These are phyloP conservation scores for Tragelaphus scriptus DNA, from an alignment of 2,113 vertebrate species.

Conservation along the genomic window DNA sequence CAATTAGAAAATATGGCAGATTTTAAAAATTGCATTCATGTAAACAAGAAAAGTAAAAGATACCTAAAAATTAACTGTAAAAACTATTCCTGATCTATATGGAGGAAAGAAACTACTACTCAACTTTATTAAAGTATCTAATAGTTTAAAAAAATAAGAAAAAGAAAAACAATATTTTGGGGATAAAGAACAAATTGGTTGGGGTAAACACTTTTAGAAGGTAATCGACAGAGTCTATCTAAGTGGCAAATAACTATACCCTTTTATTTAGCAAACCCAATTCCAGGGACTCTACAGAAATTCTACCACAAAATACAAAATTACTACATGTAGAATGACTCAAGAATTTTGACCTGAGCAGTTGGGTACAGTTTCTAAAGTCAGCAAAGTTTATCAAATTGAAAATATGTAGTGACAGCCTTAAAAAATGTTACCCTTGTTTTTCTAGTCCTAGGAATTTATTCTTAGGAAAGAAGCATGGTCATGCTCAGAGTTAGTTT, in stretches of 20 bases:
- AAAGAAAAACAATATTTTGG: neutral
- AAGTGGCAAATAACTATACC: neutral
- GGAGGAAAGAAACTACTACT: neutral
- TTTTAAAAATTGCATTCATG: neutral
- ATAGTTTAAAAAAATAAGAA: neutral
- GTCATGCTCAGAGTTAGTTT: neutral
- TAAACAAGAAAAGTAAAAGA: neutral
- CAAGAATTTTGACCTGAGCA: neutral
- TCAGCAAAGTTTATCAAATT: neutral
- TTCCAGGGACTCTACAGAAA: neutral
- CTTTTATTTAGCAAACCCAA: neutral
- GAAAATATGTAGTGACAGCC: neutral
- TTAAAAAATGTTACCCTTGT: neutral
- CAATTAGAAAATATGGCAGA: neutral
- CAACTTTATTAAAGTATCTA: neutral
- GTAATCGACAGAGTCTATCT: neutral
- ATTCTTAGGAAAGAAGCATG: neutral
- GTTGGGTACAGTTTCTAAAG: neutral
- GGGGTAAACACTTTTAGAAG: neutral
- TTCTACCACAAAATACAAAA: neutral
- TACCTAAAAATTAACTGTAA: neutral
- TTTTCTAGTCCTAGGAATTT: neutral
- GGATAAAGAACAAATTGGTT: neutral
- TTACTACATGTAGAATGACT: neutral
- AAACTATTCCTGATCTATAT: neutral